These are phyloP conservation scores for Cavia porcellus DNA, from an alignment of 2,113 vertebrate species.

Conservation along the genomic window DNA sequence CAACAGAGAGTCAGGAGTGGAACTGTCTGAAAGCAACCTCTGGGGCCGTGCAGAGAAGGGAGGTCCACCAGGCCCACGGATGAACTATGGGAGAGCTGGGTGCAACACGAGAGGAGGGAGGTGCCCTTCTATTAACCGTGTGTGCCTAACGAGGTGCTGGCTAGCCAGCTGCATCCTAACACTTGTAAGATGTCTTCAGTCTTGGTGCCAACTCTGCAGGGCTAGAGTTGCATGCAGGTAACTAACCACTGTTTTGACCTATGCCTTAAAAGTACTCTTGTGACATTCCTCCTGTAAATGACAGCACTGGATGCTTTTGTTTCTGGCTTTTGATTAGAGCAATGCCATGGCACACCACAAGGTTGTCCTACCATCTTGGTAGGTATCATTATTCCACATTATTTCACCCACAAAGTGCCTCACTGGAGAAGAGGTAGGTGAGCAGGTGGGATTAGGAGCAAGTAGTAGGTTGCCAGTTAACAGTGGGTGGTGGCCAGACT, in stretches of 20 bases:
- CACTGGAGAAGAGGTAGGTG: not conserved
- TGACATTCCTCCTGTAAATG: not conserved
- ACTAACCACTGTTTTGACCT: not conserved
- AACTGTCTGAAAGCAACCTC: too few species aligned
- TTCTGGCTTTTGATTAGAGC: not conserved
- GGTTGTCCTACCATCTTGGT: not conserved
- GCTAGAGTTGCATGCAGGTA: not conserved
- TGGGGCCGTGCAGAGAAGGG: not conserved
- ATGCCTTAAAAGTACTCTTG: not conserved
- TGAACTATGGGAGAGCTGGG: not conserved
- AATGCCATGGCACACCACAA: not conserved
- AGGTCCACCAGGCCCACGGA: not conserved
- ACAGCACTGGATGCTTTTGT: not conserved
- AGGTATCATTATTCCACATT: fast-evolving
- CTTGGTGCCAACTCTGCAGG: fast-evolving
- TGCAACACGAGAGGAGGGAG: not conserved
- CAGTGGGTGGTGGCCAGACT: not conserved
- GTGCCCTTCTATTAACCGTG: not conserved
- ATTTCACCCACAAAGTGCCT: not conserved
- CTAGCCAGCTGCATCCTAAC: not conserved
- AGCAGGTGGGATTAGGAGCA: not conserved
- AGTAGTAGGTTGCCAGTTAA: not conserved
- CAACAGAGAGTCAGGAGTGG: not conserved
- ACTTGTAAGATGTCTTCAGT: fast-evolving
- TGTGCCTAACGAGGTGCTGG: not conserved